Percentiles rank a stretch among this genome's conserved stretches.
Evolutionary conservation across 2,113 vertebrate species (phyloP).

Genomic region (Cettia cetti): DNA sequence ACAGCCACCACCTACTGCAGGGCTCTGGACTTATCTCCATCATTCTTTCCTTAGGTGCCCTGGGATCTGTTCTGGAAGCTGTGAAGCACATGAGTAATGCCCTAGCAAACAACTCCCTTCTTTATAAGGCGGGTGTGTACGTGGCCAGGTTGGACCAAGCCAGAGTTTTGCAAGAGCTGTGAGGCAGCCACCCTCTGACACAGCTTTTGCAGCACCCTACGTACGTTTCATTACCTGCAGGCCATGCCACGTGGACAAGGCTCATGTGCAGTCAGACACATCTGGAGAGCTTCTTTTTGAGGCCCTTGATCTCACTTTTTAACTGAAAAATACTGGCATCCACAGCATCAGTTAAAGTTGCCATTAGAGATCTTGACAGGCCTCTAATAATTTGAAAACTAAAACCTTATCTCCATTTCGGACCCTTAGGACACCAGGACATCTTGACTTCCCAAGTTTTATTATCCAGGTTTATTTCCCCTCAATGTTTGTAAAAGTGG

Average conservation of each 20-base stretch:
- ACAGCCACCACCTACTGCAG: neutral
- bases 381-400: neutral
- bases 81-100: constrained; percentile 26
- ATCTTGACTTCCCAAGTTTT: neutral
- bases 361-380: neutral
- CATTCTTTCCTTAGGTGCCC: neutral
- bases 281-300: neutral
- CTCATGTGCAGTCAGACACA: neutral
- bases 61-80: constrained; percentile 11
- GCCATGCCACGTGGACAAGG: neutral
- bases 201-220: neutral
- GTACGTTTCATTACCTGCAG: fast-evolving
- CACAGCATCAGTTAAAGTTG: neutral
- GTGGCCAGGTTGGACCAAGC: neutral
- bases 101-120: constrained; percentile 24
- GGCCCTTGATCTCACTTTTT: neutral
- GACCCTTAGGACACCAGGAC: neutral
- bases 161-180: constrained; percentile 20
- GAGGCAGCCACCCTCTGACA: constrained; percentile 4
- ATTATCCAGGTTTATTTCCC: neutral
- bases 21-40: neutral
- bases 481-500: neutral
- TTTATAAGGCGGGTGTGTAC: neutral
- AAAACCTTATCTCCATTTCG: neutral
- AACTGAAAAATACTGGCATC: neutral